Evolutionary conservation across 2,113 vertebrate genomes (phyloP).

Genomic region (Strix uralensis): DNA sequence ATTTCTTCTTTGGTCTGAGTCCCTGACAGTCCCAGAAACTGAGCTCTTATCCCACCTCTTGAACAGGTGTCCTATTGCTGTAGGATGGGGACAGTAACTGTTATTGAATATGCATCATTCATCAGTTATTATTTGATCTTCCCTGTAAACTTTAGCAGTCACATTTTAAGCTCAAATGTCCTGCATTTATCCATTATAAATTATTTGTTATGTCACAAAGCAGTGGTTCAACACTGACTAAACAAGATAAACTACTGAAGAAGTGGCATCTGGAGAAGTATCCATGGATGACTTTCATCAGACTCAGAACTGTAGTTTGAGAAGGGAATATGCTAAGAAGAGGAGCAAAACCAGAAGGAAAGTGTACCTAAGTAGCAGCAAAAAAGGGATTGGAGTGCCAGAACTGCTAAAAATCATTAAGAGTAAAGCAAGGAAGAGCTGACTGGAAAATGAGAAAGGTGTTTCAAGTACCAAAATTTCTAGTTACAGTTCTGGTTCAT

Average conservation of each 20-base stretch:
- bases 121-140: neutral
- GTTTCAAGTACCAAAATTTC: neutral
- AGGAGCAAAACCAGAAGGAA: neutral
- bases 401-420: neutral
- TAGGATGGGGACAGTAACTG: neutral
- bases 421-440: neutral
- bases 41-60: neutral
- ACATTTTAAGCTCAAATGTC: neutral
- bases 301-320: neutral
- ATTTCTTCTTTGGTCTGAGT: neutral
- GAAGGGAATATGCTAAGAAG: neutral
- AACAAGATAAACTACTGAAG: neutral
- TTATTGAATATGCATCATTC: neutral
- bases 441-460: neutral
- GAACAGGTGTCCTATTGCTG: neutral
- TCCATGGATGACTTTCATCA: neutral
- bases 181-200: neutral
- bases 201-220: neutral
- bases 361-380: neutral
- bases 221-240: neutral
- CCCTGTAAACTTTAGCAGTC: neutral
- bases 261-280: neutral
- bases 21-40: neutral
- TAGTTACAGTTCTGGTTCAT: neutral
- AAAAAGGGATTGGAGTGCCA: neutral